Conservation (phyloP, 2,888 invertebrate genomes). For the Erynnis tages region DNA sequence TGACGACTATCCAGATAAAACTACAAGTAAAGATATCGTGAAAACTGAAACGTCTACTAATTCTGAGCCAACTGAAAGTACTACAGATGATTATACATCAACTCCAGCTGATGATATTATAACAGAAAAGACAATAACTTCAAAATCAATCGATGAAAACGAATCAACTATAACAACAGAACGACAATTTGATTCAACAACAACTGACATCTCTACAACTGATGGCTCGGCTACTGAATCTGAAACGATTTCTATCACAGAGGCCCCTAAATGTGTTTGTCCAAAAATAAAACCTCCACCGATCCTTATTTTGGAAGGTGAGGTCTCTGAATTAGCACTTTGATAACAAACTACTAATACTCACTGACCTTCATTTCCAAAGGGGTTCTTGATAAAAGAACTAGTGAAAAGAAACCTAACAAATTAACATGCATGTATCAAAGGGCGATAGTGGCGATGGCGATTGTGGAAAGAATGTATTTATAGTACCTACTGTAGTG, state of each 20-base stretch:
- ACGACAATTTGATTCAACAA: constrained; percentile 33
- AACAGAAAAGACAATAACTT: constrained; percentile 33
- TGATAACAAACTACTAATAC: constrained; percentile 72
- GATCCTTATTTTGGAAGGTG: constrained; percentile 94
- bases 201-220: constrained; percentile 24
- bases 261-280: constrained; percentile 59
- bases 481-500: constrained; percentile 44
- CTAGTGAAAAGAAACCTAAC: constrained; percentile 47
- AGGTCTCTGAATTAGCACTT: constrained; percentile 67
- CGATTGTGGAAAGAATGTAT: constrained; percentile 34
- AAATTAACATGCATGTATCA: constrained; percentile 59
- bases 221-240: constrained; percentile 42
- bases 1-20: constrained; percentile 56
- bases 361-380: constrained; percentile 54
- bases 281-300: constrained; percentile 81
- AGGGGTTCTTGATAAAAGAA: constrained; percentile 44
- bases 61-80: constrained; percentile 14
- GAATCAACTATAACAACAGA: constrained; percentile 30
- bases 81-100: constrained; percentile 31
- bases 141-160: constrained; percentile 36
- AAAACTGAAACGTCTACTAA: constrained; percentile 4
- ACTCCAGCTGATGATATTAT: constrained; percentile 35
- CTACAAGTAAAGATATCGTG: constrained; percentile 30
- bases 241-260: constrained; percentile 44
- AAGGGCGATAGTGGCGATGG: constrained; percentile 10